phyloP scores from a whole-genome alignment of 2,113 vertebrate genomes.

The Irena cyanogastra region DNA sequence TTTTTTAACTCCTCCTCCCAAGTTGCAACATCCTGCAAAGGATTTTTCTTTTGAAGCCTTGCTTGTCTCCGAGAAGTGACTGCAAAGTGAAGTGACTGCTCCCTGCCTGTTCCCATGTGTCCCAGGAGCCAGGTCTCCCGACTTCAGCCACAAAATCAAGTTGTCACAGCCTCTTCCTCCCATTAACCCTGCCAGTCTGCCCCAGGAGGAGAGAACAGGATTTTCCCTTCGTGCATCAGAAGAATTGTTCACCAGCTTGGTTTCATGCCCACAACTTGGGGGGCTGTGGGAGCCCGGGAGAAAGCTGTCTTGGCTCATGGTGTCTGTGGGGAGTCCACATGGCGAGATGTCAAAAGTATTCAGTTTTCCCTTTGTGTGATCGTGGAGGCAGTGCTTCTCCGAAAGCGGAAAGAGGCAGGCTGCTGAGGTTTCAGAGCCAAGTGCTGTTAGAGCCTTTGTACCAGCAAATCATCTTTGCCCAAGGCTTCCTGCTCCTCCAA shows the following conservation, averaged over 20 bases:
- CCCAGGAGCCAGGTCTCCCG: slow-evolving; percentile 36
- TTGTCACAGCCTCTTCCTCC: slow-evolving; percentile 43
- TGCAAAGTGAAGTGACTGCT: slow-evolving; percentile 45
- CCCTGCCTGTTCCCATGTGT: slow-evolving; percentile 30
- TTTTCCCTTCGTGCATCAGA: slow-evolving; percentile 52
- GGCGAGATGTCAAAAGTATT: neutral
- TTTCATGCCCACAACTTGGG: neutral
- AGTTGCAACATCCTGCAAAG: slow-evolving; percentile 42
- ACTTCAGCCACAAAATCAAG: slow-evolving; percentile 51
- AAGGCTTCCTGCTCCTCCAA: neutral
- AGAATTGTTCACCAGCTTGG: slow-evolving; percentile 50
- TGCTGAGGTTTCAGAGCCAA: neutral
- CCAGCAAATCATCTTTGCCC: neutral
- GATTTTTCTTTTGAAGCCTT: slow-evolving; percentile 40
- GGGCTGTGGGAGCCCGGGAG: neutral
- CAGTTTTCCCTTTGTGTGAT: neutral
- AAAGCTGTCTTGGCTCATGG: neutral
- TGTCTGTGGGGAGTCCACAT: neutral
- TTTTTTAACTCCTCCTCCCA: slow-evolving; percentile 25
- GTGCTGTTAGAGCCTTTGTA: neutral
- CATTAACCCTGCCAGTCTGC: slow-evolving; percentile 20
- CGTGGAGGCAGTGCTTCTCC: neutral
- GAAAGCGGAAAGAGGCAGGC: neutral
- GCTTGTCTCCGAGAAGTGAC: slow-evolving; percentile 33
- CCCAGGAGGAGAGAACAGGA: slow-evolving; percentile 32